Conservation (phyloP, 2,797 vertebrate species). For the Glyptemys insculpta region DNA sequence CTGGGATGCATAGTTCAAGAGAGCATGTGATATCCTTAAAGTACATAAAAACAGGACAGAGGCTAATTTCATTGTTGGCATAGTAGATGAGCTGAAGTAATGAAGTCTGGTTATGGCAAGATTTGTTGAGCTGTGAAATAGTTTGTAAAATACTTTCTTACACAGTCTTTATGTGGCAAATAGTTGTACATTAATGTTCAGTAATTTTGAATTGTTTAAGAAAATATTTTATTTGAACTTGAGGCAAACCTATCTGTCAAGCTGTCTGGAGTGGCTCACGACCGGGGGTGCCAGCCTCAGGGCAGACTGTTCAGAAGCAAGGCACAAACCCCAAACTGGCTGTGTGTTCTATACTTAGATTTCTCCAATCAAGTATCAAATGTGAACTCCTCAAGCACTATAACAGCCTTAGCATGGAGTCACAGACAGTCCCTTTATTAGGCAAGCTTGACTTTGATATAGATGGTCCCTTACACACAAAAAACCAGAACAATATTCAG, state of each 20-base stretch:
- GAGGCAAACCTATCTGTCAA: background rate
- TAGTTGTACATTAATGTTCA: background rate
- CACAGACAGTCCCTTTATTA: background rate
- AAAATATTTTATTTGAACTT: background rate
- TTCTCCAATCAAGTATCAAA: background rate
- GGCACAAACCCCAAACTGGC: background rate
- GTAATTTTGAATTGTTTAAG: background rate
- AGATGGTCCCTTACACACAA: background rate
- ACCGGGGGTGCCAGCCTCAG: background rate
- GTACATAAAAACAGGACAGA: slow-evolving; percentile 1
- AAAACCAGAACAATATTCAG: background rate
- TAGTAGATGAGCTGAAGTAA: slow-evolving; percentile 12
- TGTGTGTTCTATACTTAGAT: background rate
- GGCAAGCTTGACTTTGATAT: background rate
- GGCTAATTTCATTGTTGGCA: slow-evolving; percentile 16
- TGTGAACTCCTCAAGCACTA: background rate
- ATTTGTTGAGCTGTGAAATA: background rate
- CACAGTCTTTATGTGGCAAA: background rate
- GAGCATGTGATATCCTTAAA: slow-evolving; percentile 11
- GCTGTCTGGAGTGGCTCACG: background rate
- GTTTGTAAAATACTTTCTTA: background rate
- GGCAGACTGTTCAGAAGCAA: background rate
- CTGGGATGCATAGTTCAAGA: background rate
- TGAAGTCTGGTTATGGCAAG: background rate
- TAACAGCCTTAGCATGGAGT: background rate